A percentile compares a stretch with the other conserved stretches of the same genome.
Conservation (phyloP, 2,113 vertebrate species). For the Pelodiscus sinensis region DNA sequence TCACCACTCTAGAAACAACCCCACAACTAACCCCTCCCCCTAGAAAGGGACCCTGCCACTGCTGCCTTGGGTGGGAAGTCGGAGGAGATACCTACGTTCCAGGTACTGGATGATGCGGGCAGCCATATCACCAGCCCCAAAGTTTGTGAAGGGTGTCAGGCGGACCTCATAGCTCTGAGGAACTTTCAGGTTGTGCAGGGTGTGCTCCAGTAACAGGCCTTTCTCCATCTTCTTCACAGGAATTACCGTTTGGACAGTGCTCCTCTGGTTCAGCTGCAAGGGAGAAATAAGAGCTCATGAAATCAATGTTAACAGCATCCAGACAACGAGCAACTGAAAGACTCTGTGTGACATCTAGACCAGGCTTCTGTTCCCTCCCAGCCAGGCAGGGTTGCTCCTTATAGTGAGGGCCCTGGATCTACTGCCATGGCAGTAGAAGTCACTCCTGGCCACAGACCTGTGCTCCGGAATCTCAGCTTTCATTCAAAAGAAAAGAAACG, state of each 20-base stretch:
- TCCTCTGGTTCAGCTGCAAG: slow-evolving; percentile 83
- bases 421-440: not conserved
- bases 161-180: slow-evolving; percentile 92
- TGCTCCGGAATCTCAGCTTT: not conserved
- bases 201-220: slow-evolving; percentile 88
- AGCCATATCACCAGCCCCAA: slow-evolving; percentile 87
- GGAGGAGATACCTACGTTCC: slow-evolving; percentile 88
- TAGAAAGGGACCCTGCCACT: not conserved
- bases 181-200: slow-evolving; percentile 88
- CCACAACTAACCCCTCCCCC: not conserved
- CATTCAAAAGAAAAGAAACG: not conserved
- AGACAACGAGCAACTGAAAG: not conserved
- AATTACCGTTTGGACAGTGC: slow-evolving; percentile 84
- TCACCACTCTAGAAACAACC: not conserved
- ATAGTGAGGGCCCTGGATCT: not conserved
- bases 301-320: not conserved
- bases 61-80: not conserved
- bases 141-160: slow-evolving; percentile 92
- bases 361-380: not conserved
- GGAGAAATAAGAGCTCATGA: slow-evolving; percentile 5
- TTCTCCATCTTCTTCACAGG: slow-evolving; percentile 87
- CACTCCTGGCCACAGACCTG: not conserved
- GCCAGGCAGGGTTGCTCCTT: not conserved
- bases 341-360: not conserved
- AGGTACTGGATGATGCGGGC: slow-evolving; percentile 91